Evolutionary conservation across 2,797 vertebrate genomes (phyloP).

Genomic region (Phrynocephalus vlangalii): DNA sequence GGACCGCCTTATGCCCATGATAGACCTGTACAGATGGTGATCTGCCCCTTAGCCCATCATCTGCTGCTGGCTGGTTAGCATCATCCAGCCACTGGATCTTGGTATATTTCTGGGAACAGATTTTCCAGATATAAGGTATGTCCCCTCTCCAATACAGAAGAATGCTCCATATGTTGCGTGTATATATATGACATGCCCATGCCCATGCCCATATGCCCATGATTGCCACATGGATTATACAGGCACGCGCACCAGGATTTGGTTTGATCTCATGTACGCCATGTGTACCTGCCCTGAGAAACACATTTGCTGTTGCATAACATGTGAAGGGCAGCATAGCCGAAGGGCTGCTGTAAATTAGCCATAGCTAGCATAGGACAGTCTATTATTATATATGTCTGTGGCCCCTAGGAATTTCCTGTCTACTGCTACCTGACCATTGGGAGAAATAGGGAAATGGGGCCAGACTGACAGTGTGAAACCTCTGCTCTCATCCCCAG

Average conservation of each 20-base stretch:
- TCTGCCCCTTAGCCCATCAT: background rate
- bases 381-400: no score
- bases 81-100: background rate
- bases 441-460: background rate
- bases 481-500: background rate
- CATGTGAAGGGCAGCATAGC: no score
- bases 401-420: background rate
- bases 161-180: background rate
- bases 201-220: background rate
- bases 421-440: background rate
- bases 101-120: background rate
- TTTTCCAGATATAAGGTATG: background rate
- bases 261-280: no score
- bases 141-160: background rate
- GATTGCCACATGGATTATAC: background rate
- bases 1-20: background rate
- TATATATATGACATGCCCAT: background rate
- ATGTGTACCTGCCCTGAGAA: no score
- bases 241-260: no score
- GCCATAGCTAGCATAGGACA: no score
- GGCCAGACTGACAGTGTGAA: background rate
- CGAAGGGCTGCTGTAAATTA: no score
- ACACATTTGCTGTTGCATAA: no score
- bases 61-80: background rate
- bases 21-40: background rate